A percentile compares a stretch with the other conserved stretches of the same genome.
phyloP scores from a whole-genome alignment of 2,888 invertebrate genomes.

The Philonicus albiceps region DNA sequence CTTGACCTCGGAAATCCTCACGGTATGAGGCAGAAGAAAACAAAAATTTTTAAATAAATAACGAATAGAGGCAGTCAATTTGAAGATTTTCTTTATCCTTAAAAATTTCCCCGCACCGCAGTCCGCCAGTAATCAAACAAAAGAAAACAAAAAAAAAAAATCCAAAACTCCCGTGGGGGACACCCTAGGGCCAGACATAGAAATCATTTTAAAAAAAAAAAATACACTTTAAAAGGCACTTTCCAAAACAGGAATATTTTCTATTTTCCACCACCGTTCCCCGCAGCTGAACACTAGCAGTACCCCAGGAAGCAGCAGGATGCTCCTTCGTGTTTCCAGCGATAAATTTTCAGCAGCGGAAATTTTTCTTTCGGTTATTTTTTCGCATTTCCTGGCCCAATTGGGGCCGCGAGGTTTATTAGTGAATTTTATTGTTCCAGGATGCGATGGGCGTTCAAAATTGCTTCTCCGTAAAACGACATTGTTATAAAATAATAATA shows the following conservation, averaged over 20 bases:
- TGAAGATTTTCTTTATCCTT: not conserved
- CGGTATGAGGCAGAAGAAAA: not conserved
- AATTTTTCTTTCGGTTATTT: not conserved
- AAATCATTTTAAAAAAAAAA: not conserved
- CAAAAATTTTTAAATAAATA: not conserved
- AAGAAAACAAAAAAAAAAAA: not conserved
- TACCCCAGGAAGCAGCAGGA: not conserved
- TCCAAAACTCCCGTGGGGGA: not conserved
- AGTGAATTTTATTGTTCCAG: not conserved
- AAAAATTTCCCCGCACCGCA: not conserved
- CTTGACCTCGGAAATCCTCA: slow-evolving; percentile 27
- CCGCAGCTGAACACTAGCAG: not conserved
- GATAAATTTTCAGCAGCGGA: not conserved
- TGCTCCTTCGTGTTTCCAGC: not conserved
- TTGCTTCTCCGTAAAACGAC: not conserved
- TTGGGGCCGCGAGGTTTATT: not conserved
- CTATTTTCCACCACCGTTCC: not conserved
- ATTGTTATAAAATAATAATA: not conserved
- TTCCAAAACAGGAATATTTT: not conserved
- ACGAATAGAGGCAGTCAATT: not conserved
- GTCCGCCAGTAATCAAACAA: not conserved
- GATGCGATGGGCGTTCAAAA: not conserved
- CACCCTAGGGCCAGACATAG: not conserved
- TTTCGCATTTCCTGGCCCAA: not conserved
- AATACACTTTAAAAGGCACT: not conserved